Percentiles rank a stretch among this genome's conserved stretches.
phyloP scores from a whole-genome alignment of 2,888 invertebrate species.

The Villa cingulata region DNA sequence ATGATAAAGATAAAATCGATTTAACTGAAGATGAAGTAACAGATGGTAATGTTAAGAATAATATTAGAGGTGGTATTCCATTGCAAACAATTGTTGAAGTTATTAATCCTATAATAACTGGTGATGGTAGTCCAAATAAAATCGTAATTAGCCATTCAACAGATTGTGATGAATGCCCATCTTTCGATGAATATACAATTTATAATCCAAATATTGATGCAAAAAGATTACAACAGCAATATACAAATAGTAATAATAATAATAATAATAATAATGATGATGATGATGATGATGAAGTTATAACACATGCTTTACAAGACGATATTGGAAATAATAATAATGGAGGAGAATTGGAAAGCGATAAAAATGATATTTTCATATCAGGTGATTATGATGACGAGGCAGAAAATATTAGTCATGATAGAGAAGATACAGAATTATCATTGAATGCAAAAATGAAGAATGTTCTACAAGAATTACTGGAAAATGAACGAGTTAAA shows the following conservation, averaged over 20 bases:
- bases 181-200: conserved; percentile 15
- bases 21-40: not conserved
- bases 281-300: not conserved
- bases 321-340: not conserved
- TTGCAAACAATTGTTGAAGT: conserved; percentile 35
- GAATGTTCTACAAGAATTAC: conserved; percentile 35
- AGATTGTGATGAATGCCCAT: conserved; percentile 24
- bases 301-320: not conserved
- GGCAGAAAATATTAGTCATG: not conserved
- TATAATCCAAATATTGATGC: not conserved
- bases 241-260: not conserved
- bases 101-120: conserved; percentile 34
- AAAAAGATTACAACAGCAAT: not conserved
- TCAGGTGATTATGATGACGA: not conserved
- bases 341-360: not conserved
- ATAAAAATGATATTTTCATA: too few relatives aligned
- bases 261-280: not conserved
- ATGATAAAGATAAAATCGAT: too few relatives aligned
- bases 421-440: conserved; percentile 20
- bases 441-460: conserved; percentile 38
- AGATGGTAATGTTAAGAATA: not conserved
- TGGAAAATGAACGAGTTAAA: conserved; percentile 35
- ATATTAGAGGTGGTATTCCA: not conserved
- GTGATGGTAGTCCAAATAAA: conserved; percentile 32
- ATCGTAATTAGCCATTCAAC: conserved; percentile 30